These are phyloP conservation scores for Trachelus iudaicus DNA, from an alignment of 2,888 invertebrate genomes.

Conservation along the genomic window DNA sequence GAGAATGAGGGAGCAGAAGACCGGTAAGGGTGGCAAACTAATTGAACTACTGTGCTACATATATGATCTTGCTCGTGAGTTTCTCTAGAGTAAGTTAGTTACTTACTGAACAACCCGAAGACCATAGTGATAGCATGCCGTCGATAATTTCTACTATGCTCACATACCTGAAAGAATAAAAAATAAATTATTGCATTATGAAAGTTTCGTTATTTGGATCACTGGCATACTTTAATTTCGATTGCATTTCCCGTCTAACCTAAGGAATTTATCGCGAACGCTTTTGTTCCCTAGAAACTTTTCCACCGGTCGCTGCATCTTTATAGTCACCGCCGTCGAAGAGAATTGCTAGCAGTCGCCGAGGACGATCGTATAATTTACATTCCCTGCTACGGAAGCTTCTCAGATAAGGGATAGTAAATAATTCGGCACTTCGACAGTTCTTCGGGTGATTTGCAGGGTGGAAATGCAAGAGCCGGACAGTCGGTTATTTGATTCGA, in stretches of 20 bases:
- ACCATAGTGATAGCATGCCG: constrained; percentile 16
- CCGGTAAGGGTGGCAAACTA: constrained; percentile 19
- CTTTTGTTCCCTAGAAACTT: not conserved
- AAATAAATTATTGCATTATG: not conserved
- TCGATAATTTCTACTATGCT: constrained; percentile 28
- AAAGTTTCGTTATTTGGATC: not conserved
- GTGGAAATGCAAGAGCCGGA: not conserved
- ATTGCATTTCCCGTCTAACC: not conserved
- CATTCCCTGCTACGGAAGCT: not conserved
- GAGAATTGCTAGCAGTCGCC: not conserved
- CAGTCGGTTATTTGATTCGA: not conserved
- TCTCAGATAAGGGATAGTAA: not conserved
- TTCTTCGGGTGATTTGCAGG: not conserved
- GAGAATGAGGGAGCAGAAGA: constrained; percentile 11
- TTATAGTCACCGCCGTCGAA: not conserved
- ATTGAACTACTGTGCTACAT: constrained; percentile 32
- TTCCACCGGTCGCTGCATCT: not conserved
- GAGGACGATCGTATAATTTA: not conserved
- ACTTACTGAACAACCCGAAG: constrained; percentile 25
- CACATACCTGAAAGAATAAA: not conserved
- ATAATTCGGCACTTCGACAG: not conserved
- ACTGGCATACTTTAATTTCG: not conserved
- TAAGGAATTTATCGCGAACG: not conserved
- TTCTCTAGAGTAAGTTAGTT: constrained; percentile 29
- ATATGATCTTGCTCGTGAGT: constrained; percentile 19